Percentiles rank a stretch among this genome's conserved stretches.
phyloP scores from a whole-genome alignment of 1,140 invertebrate species.

The Hycleus phaleratus region DNA sequence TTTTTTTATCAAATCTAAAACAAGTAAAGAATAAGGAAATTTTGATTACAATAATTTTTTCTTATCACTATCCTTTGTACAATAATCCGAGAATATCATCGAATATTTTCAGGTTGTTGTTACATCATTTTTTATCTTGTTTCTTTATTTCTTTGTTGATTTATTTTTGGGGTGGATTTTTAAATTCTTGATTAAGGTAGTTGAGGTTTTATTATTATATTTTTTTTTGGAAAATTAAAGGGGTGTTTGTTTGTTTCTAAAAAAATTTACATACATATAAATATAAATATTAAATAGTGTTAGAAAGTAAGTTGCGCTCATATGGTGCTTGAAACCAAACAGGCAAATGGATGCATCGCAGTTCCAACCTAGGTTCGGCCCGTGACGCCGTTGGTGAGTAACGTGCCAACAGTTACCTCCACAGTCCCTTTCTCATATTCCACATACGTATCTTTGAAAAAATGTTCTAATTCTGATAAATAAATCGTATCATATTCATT shows the following conservation, averaged over 20 bases:
- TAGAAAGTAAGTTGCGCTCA: slow-evolving; percentile 39
- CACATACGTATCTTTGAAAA: slow-evolving; percentile 1
- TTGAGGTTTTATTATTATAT: background rate
- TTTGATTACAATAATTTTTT: background rate
- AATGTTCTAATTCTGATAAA: background rate
- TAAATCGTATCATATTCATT: too few species aligned
- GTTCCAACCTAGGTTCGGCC: slow-evolving; percentile 38
- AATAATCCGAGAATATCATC: too few species aligned
- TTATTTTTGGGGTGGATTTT: too few species aligned
- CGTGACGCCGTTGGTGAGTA: slow-evolving; percentile 40
- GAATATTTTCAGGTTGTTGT: too few species aligned
- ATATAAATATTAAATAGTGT: slow-evolving; percentile 16
- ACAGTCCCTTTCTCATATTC: slow-evolving; percentile 2
- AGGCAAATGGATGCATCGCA: slow-evolving; percentile 40
- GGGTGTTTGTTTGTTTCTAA: background rate
- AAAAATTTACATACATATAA: background rate
- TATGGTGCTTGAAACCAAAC: slow-evolving; percentile 41
- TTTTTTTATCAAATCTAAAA: background rate
- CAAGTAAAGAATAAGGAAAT: background rate
- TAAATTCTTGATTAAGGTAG: background rate
- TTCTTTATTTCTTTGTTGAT: too few species aligned
- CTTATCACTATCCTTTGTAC: background rate
- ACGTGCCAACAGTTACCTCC: slow-evolving; percentile 24
- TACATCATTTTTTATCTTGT: too few species aligned
- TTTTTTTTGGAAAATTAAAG: slow-evolving; percentile 1